A percentile compares a stretch with the other conserved stretches of the same genome.
Evolutionary conservation across 2,888 invertebrate genomes (phyloP).

Genomic region (Cantharis rustica): DNA sequence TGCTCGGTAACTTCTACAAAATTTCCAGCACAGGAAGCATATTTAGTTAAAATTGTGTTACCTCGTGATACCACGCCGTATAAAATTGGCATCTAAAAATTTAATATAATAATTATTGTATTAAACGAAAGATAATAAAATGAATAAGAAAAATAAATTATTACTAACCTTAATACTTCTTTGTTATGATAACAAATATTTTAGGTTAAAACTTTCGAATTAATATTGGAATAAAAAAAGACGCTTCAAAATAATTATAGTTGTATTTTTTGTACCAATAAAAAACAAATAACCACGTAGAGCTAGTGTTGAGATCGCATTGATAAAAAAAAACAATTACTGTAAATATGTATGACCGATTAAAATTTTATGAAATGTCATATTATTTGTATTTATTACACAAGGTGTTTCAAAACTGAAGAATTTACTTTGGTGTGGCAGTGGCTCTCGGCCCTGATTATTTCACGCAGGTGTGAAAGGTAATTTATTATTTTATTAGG

Average conservation of each 20-base stretch:
- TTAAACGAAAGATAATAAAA: too few relatives aligned
- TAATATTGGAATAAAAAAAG: background rate
- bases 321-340: background rate
- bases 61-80: constrained; percentile 90
- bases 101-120: background rate
- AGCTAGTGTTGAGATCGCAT: background rate
- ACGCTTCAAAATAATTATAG: background rate
- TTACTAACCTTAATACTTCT: background rate
- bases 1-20: constrained; percentile 94
- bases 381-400: background rate
- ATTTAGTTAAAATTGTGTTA: constrained; percentile 83
- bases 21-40: constrained; percentile 92
- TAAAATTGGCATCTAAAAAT: constrained; percentile 80
- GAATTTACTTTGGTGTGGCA: too few relatives aligned
- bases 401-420: too few relatives aligned
- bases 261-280: background rate
- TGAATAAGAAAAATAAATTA: too few relatives aligned
- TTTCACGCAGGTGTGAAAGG: too few relatives aligned
- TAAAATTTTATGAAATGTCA: background rate
- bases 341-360: background rate
- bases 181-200: background rate
- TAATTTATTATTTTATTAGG: too few relatives aligned
- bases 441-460: too few relatives aligned
- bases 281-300: background rate
- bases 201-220: background rate